Evolutionary conservation across 2,113 vertebrate species (phyloP).

Genomic region (Tor tambroides): DNA sequence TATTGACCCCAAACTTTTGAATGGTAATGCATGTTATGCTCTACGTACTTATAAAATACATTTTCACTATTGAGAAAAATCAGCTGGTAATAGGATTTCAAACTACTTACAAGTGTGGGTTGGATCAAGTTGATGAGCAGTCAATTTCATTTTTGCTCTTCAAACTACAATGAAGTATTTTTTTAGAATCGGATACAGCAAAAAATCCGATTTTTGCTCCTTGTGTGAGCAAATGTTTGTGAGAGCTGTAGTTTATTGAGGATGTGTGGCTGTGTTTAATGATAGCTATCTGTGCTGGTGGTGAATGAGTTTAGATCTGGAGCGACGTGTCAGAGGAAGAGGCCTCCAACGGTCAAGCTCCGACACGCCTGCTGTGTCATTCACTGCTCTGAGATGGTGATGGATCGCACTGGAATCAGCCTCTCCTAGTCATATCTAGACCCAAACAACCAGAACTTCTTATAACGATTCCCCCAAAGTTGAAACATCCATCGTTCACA

Average conservation of each 20-base stretch:
- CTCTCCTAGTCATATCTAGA: not conserved
- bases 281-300: slow-evolving; percentile 43
- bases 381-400: not conserved
- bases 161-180: no score
- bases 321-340: slow-evolving; percentile 30
- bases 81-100: no score
- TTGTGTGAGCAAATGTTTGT: not conserved
- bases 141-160: no score
- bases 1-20: no score
- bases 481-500: no score
- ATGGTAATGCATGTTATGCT: no score
- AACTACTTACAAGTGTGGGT: no score
- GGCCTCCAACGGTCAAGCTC: slow-evolving; percentile 64
- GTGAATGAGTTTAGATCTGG: slow-evolving; percentile 36
- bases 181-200: not conserved
- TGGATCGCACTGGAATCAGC: not conserved
- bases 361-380: slow-evolving; percentile 65
- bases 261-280: slow-evolving; percentile 12
- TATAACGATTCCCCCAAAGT: no score
- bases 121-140: no score
- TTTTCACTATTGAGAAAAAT: no score
- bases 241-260: slow-evolving; percentile 2
- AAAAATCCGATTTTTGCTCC: not conserved
- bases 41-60: no score
- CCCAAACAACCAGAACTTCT: not conserved